Base-by-base conservation (phyloP, 2,888 invertebrate genomes). In the Trissolcus brochymenae region DNA sequence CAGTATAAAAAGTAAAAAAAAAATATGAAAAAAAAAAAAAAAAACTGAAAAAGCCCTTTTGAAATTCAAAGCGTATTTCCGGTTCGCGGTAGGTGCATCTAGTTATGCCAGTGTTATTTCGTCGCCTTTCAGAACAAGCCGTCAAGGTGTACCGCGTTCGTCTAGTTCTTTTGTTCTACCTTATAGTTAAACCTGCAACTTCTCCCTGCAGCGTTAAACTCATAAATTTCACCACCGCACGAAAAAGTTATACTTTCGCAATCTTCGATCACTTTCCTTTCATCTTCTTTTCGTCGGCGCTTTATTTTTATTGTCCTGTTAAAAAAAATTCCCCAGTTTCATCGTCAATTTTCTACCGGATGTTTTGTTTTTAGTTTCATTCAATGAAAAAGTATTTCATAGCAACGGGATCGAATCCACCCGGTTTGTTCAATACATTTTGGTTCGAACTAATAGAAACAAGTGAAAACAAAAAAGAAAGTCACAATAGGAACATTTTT, bases 211-310 rank as follows among this genome's bases (percentile, higher is more conserved):
- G 49, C 61, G 65, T 64, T 64, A 56, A 73, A 35, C 65, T 78
- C 74, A 74, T 78, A 74, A 78, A 74, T 68, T 78, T 78, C 66
- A 74, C 73, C 59, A 70, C 66, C 66, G 61, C 53, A 70, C 74
- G 74, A 70, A 56, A 57, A 62, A 78, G 74, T 78, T 78, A 70
- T 74, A 74, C 78, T 78, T 78, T 78, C 78, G 74, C 74, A 74
- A 65, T 74, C 70, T 59, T 66, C 70, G 57, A 74, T 78, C 70
- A 70, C 78, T 78, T 78, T 78, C 70, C 60, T 78, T 62, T 40
- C 66, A 74, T 71, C 77, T 70, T 70, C 65, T 25, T 73, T 60
- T 64, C 56, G 59, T 53, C 46, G 46, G 35, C 9, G 43, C 66
- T 11, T n/a, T 40, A 43, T 51, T 70, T 65, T 60, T 70, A 70